Evolutionary conservation across 2,113 vertebrate species (phyloP).

Genomic region (Piprites chloris): DNA sequence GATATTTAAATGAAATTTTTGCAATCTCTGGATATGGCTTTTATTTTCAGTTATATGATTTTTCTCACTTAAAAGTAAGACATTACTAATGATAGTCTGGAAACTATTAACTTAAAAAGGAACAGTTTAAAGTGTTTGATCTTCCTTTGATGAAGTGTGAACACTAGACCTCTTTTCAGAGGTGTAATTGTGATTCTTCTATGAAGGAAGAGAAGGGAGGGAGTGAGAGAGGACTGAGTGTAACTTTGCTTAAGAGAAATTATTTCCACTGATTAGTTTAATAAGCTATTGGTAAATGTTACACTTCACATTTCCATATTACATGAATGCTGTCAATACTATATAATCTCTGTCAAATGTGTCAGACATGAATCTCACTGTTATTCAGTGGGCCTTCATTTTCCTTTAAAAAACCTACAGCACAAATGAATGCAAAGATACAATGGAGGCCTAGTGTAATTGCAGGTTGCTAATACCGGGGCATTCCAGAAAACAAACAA

Average conservation of each 20-base stretch:
- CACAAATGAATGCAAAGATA: neutral
- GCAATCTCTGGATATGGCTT: conserved; percentile 11
- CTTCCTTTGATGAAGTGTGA: conserved; percentile 70
- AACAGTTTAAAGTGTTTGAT: conserved; percentile 66
- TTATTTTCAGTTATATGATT: conserved; percentile 39
- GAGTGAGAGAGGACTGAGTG: neutral
- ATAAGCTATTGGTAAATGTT: conserved; percentile 50
- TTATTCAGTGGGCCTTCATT: conserved; percentile 14
- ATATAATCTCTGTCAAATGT: conserved; percentile 60
- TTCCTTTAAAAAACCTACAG: neutral
- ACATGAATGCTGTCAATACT: conserved; percentile 36
- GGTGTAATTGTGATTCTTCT: conserved; percentile 29
- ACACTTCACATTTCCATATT: conserved; percentile 46
- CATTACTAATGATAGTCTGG: conserved; percentile 61
- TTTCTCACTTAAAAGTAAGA: conserved; percentile 16
- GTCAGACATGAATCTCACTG: conserved; percentile 32
- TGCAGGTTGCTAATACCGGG: neutral
- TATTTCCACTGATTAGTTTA: conserved; percentile 34
- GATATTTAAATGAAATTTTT: neutral
- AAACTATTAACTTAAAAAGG: conserved; percentile 65
- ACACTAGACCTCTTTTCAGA: conserved; percentile 45
- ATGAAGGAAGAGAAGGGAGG: neutral
- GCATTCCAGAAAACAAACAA: neutral
- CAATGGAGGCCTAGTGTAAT: neutral
- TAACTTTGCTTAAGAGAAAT: conserved; percentile 39